Conservation (phyloP, 2,888 invertebrate genomes). For the Melitaea athalia region DNA sequence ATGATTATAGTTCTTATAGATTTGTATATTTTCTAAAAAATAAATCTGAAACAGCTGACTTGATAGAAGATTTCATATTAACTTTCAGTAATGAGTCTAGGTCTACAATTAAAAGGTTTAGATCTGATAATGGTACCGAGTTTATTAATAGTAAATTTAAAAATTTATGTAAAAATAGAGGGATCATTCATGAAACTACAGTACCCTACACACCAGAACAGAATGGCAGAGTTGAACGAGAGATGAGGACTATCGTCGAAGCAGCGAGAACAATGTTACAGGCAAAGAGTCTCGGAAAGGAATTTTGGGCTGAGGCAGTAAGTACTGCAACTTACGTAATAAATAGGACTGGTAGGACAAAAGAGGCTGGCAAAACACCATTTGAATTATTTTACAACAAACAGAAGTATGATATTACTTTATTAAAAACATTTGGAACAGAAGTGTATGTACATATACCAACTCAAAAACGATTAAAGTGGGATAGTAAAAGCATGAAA, state of each 20-base stretch:
- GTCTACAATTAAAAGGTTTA: background rate
- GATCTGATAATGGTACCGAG: slow-evolving; percentile 7
- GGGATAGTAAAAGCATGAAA: slow-evolving; percentile 6
- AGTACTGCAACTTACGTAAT: slow-evolving; percentile 4
- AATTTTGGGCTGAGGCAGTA: slow-evolving; percentile 2
- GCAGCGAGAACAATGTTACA: slow-evolving; percentile 1
- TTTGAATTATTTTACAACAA: slow-evolving; percentile 5
- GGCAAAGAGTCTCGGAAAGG: background rate
- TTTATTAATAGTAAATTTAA: background rate
- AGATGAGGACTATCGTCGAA: slow-evolving; percentile 4
- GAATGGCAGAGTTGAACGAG: slow-evolving; percentile 5
- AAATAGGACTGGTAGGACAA: background rate
- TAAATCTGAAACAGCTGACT: background rate
- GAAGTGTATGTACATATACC: slow-evolving; percentile 6
- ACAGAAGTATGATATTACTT: slow-evolving; percentile 4
- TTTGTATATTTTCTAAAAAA: slow-evolving; percentile 5
- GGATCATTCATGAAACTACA: slow-evolving; percentile 9
- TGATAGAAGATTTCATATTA: slow-evolving; percentile 4
- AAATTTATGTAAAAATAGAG: slow-evolving; percentile 6
- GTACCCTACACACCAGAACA: slow-evolving; percentile 6
- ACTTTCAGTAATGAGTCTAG: slow-evolving; percentile 1
- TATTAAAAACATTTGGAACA: slow-evolving; percentile 6
- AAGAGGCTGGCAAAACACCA: slow-evolving; percentile 1
- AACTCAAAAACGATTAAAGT: slow-evolving; percentile 7
- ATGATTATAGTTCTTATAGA: slow-evolving; percentile 2